These are phyloP conservation scores for Syndactyla subalaris DNA, from an alignment of 2,797 vertebrate species.

Conservation along the genomic window DNA sequence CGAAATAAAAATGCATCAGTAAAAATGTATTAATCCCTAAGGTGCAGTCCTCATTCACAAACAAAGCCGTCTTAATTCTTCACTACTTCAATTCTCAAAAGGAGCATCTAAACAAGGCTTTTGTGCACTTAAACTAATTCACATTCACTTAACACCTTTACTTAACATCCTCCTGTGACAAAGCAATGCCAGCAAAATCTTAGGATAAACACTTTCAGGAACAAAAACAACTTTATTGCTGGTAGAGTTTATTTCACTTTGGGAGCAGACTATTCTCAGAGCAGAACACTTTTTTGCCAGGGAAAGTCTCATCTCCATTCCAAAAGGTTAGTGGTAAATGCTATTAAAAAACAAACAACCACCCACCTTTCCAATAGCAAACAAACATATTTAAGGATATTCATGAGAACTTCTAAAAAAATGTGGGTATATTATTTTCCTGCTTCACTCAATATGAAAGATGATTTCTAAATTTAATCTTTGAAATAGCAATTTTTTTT, in stretches of 20 bases:
- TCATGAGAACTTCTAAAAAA: neutral
- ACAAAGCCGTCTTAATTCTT: constrained; percentile 47
- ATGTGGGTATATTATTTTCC: neutral
- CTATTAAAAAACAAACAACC: neutral
- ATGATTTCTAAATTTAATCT: neutral
- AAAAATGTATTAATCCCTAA: constrained; percentile 37
- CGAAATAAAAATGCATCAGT: neutral
- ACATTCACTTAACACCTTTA: constrained; percentile 31
- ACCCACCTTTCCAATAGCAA: neutral
- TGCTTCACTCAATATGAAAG: neutral
- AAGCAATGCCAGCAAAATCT: constrained; percentile 5
- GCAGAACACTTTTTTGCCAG: neutral
- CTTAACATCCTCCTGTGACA: constrained; percentile 19
- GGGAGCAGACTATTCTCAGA: constrained; percentile 2
- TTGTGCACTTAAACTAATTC: constrained; percentile 42
- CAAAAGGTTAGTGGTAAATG: neutral
- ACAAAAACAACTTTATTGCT: neutral
- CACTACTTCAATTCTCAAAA: constrained; percentile 29
- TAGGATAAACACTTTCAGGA: constrained; percentile 14
- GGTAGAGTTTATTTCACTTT: neutral
- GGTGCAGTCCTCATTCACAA: constrained; percentile 36
- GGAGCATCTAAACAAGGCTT: constrained; percentile 28
- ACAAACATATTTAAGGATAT: neutral
- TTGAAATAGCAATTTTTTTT: neutral
- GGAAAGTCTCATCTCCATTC: neutral